Evolutionary conservation across 1,140 invertebrate genomes (phyloP).

Genomic region (Adoxophyes honmai): DNA sequence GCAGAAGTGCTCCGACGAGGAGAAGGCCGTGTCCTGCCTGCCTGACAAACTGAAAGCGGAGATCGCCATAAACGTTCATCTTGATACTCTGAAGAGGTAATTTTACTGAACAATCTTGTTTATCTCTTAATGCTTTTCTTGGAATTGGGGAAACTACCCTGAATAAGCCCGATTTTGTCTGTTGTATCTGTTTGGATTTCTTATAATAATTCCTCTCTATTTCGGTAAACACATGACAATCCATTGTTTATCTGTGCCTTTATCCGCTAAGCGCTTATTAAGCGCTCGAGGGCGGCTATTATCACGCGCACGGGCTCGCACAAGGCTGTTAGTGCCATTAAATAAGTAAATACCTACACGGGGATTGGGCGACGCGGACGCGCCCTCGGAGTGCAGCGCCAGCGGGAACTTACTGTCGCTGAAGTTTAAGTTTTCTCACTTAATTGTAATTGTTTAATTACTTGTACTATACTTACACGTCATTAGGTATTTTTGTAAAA

Average conservation of each 20-base stretch:
- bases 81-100: constrained; percentile 94
- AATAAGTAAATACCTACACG: constrained; percentile 12
- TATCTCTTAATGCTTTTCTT: no score
- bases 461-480: no score
- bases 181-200: background rate
- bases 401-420: no score
- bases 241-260: constrained; percentile 12
- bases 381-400: no score
- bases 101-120: no score
- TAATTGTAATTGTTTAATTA: no score
- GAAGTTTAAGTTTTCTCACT: no score
- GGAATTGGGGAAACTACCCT: no score
- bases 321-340: constrained; percentile 14
- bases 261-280: constrained; percentile 1
- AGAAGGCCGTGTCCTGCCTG: constrained; percentile 95
- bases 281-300: constrained; percentile 4
- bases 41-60: constrained; percentile 99
- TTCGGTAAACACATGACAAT: background rate
- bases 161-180: no score
- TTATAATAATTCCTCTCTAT: no score
- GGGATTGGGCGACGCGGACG: background rate
- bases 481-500: no score
- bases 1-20: constrained; percentile 98
- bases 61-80: constrained; percentile 98
- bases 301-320: background rate